Evolutionary conservation across 2,888 invertebrate genomes (phyloP).

Genomic region (Tenthredo notha): DNA sequence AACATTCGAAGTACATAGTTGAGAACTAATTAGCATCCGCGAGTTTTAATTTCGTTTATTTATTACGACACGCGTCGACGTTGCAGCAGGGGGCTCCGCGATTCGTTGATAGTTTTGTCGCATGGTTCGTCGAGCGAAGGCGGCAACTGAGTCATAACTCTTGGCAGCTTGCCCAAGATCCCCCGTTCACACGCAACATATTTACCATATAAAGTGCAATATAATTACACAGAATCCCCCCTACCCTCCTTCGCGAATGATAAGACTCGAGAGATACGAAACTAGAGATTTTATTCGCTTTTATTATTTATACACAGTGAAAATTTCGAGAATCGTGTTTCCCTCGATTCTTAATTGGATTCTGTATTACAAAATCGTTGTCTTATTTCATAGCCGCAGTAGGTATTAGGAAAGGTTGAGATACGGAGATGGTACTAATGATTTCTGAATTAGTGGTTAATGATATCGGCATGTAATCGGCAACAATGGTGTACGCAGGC

Average conservation of each 20-base stretch:
- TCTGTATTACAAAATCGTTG: background rate
- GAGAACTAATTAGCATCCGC: slow-evolving; percentile 40
- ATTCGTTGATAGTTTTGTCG: slow-evolving; percentile 65
- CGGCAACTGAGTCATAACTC: slow-evolving; percentile 76
- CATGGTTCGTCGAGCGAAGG: slow-evolving; percentile 67
- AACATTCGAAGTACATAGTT: slow-evolving; percentile 36
- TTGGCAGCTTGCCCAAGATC: slow-evolving; percentile 69
- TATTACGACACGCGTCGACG: slow-evolving; percentile 54
- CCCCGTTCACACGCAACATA: slow-evolving; percentile 70
- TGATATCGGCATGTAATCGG: slow-evolving; percentile 67
- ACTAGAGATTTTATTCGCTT: background rate
- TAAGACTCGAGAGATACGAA: slow-evolving; percentile 17
- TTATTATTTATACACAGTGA: background rate
- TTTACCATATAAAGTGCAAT: slow-evolving; percentile 78
- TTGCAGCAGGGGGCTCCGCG: slow-evolving; percentile 66
- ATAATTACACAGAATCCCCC: slow-evolving; percentile 71
- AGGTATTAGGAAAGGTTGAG: slow-evolving; percentile 8
- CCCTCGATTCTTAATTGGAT: background rate
- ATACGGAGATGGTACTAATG: slow-evolving; percentile 54
- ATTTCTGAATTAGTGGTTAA: slow-evolving; percentile 64
- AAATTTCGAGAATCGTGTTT: background rate
- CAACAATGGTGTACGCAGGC: slow-evolving; percentile 50
- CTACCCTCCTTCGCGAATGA: background rate
- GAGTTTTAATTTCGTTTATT: slow-evolving; percentile 47
- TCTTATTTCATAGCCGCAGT: background rate